phyloP scores from a whole-genome alignment of 2,888 invertebrate genomes.

The Cephonodes hylas region DNA sequence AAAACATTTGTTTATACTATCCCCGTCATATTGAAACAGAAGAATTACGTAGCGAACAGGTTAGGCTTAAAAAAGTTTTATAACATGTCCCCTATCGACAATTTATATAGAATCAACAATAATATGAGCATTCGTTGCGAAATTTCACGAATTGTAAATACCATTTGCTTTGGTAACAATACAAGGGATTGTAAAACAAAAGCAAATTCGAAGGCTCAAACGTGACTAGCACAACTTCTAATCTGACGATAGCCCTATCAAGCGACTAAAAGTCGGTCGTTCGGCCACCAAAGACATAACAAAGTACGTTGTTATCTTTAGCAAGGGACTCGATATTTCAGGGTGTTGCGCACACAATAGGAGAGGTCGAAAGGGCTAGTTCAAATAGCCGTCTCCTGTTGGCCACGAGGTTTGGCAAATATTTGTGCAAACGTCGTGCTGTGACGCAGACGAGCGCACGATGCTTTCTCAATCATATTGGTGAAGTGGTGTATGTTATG shows the following conservation, averaged over 20 bases:
- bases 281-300: neutral
- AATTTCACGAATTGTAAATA: no score
- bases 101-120: no score
- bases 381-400: conserved; percentile 42
- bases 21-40: no score
- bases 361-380: conserved; percentile 35
- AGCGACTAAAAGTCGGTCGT: neutral
- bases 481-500: neutral
- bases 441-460: conserved; percentile 32
- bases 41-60: no score
- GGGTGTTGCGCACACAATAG: conserved; percentile 30
- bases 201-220: neutral
- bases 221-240: neutral
- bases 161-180: neutral
- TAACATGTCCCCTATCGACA: no score
- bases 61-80: no score
- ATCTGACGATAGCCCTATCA: neutral
- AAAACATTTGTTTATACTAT: no score
- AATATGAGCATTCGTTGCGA: no score
- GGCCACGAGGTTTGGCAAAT: conserved; percentile 42
- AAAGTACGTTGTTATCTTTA: neutral
- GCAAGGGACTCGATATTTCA: conserved; percentile 17
- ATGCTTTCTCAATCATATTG: neutral
- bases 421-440: conserved; percentile 43
- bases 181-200: neutral